Conservation (phyloP, 2,888 invertebrate species). For the Liopterus haemorrhoidalis region DNA sequence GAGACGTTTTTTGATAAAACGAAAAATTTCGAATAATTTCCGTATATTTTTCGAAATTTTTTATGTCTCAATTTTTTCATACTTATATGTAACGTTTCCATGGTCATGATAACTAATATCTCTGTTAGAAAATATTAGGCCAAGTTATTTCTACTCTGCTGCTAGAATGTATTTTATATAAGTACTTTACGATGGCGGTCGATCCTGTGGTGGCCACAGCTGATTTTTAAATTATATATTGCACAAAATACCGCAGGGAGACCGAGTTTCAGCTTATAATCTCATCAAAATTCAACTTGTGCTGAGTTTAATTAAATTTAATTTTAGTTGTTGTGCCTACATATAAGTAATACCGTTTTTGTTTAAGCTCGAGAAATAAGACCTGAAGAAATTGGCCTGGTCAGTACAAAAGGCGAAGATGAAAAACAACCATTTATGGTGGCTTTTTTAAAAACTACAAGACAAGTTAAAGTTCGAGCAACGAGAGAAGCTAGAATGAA, state of each 20-base stretch:
- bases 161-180: too few species aligned
- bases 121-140: too few species aligned
- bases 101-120: too few species aligned
- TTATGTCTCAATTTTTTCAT: too few species aligned
- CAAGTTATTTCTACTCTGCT: too few species aligned
- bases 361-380: slow-evolving; percentile 68
- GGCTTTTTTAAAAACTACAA: slow-evolving; percentile 69
- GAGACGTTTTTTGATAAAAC: too few species aligned
- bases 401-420: slow-evolving; percentile 68
- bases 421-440: slow-evolving; percentile 90
- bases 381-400: slow-evolving; percentile 78
- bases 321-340: background rate
- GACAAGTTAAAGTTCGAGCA: slow-evolving; percentile 51
- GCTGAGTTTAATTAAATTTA: slow-evolving; percentile 9
- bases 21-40: too few species aligned
- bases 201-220: too few species aligned
- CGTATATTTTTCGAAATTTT: too few species aligned
- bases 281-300: slow-evolving; percentile 3
- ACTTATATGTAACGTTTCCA: too few species aligned
- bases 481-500: slow-evolving; percentile 53
- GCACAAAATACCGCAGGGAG: background rate
- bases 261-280: background rate
- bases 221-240: too few species aligned
- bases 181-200: too few species aligned
- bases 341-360: slow-evolving; percentile 12